Base-by-base conservation (phyloP, 2,113 vertebrate species). In the Pteropus alecto region DNA sequence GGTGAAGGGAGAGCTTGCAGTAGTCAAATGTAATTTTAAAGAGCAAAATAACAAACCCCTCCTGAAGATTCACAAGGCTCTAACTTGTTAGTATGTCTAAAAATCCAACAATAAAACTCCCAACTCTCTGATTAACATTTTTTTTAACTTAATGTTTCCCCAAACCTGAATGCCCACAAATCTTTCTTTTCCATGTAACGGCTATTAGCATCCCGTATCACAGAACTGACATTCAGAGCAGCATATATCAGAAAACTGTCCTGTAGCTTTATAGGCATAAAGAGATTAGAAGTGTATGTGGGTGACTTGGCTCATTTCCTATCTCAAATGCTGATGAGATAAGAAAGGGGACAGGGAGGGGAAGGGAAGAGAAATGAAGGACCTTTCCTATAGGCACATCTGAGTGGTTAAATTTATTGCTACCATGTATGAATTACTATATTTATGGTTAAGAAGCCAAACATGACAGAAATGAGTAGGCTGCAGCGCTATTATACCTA, bases 21-120 rank as follows among this genome's bases (percentile, higher is more conserved):
- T 85, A 28, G 38, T 70, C 77, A 96, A 84, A 93, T 26, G 46
- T n/a, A 48, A 63, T 81, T 97, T 78, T 38, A 58, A 60, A 86
- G 82, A 71, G 30, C 30, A 83, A 95, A 89, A 22, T 21, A 85
- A 56, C 6, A 78, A 93, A 18, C 8, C 33, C 10, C n/a, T 65
- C 19, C 41, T 68, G 35, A 35, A 90, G 26, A 84, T 28, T 78
- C 63, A 78, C 26, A 88, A 84, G n/a, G 1, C 33, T 63, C 28
- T 63, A 28, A 11, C 28, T 91, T 91, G 6, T 60, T 79, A 60
- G 61, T 35, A 74, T 19, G 87, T 35, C 19, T 81, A 63, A 89
- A 91, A 60, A 51, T 4, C 6, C n/a, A 87, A 8, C 21, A 70
- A 58, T 5, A 88, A 24, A 51, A 6, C 21, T 33, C 28, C 7